Base-by-base conservation (phyloP, 2,797 vertebrate genomes). In the Acomys russatus region DNA sequence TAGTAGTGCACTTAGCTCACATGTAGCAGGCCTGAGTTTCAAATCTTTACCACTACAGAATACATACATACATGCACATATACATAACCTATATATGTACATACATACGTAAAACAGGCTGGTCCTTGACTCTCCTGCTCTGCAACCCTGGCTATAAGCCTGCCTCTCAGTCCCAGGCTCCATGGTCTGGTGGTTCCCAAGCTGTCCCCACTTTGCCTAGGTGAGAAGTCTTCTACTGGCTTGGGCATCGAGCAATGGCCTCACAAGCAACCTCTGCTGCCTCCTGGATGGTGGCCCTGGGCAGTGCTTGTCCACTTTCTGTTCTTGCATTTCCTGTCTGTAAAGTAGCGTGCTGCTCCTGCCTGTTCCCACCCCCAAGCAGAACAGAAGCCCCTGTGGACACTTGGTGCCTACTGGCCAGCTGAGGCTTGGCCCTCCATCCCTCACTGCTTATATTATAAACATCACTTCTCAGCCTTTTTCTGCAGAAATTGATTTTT, bases 401-500 rank as follows among this genome's bases (percentile, higher is more conserved):
- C 35, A 63, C 73, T 59, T 18, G 54, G 20, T 88, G 38, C 30
- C 38, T 35, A 22, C 1, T 61, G 28, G 30, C 30, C 44, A 49
- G 35, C 30, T 64, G 2, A 73, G 51, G 51, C 25, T 44, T 35
- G 38, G 54, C 35, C 44, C 22, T 0, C 68, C 30, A 49, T 51
- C n/a, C 79, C 76, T 84, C 33, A 66, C 80, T 14, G 85, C 35
- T 9, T 33, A 0, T 22, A 1, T 38, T 0, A 44, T 7, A n/a
- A 77, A 6, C 1, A 1, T 63, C 6, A 30, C 12, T 35, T 7
- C 4, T 56, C 11, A 20, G 76, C 64, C 76, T 30, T 79, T 93
- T 38, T 44, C 3, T 2, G 2, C 49, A 64, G 95, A 89, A 91
- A 95, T 71, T 89, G 82, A 95, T 95, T 96, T 93, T 94, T 95